phyloP scores from a whole-genome alignment of 30 jellyfish, hydroid and myxozoan species.

The Aurelia sp. region DNA sequence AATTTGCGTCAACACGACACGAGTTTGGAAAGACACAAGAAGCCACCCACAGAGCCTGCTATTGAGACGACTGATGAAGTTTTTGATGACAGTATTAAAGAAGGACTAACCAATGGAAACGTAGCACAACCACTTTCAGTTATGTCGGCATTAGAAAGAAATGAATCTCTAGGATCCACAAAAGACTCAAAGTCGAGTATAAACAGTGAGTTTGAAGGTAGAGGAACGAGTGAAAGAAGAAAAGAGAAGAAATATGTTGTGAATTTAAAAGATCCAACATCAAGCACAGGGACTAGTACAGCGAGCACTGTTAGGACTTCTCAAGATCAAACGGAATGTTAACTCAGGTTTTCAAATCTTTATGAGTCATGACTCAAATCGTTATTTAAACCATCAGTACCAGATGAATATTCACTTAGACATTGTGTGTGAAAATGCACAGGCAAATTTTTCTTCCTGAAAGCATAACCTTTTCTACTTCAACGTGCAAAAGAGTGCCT shows the following conservation, averaged over 20 bases:
- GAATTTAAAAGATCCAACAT: conserved; percentile 73
- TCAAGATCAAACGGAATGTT: conserved; percentile 93
- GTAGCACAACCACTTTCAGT: conserved; percentile 86
- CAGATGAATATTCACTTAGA: too few species aligned
- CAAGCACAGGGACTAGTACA: conserved; percentile 93
- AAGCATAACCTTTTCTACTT: too few species aligned
- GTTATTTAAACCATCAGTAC: too few species aligned
- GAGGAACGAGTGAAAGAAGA: conserved; percentile 92
- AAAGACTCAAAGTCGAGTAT: conserved; percentile 84
- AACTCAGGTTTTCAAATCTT: neutral
- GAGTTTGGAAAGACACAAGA: conserved; percentile 89
- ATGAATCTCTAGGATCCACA: conserved; percentile 92
- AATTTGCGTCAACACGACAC: conserved; percentile 92
- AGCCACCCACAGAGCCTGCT: conserved; percentile 23
- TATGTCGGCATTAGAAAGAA: conserved; percentile 95
- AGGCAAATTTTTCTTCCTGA: too few species aligned
- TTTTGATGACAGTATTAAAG: conserved; percentile 24
- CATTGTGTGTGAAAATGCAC: too few species aligned
- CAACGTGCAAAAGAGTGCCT: too few species aligned
- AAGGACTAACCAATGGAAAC: conserved; percentile 37
- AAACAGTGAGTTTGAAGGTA: conserved; percentile 85
- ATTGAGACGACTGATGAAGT: conserved; percentile 23
- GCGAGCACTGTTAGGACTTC: conserved; percentile 93
- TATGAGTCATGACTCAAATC: too few species aligned
- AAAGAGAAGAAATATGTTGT: conserved; percentile 66